These are phyloP conservation scores for Brenthis hecate DNA, from an alignment of 2,888 invertebrate species.

Conservation along the genomic window DNA sequence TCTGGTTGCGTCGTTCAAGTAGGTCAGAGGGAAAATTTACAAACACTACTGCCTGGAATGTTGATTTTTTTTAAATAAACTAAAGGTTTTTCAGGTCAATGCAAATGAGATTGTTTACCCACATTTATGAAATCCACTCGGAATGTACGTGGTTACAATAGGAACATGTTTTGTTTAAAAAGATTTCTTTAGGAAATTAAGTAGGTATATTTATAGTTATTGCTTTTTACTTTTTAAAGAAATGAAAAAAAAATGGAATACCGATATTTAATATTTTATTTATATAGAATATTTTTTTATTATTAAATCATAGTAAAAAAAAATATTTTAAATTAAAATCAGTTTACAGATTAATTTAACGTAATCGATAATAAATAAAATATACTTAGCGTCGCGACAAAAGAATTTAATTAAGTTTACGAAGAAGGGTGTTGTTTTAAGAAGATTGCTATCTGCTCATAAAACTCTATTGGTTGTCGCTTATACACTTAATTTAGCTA, in stretches of 20 bases:
- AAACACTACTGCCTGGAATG: conserved; percentile 72
- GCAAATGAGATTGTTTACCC: conserved; percentile 70
- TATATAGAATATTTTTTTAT: no score
- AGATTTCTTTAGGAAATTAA: neutral
- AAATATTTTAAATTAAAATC: neutral
- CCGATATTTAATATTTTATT: no score
- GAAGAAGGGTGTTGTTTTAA: conserved; percentile 28
- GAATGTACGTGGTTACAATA: conserved; percentile 26
- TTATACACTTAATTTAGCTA: conserved; percentile 19
- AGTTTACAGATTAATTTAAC: conserved; percentile 1
- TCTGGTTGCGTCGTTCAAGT: conserved; percentile 72
- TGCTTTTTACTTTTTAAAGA: neutral
- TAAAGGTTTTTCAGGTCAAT: conserved; percentile 73
- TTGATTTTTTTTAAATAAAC: conserved; percentile 71
- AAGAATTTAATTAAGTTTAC: conserved; percentile 38
- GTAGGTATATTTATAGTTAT: neutral
- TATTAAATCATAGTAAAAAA: no score
- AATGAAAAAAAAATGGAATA: neutral
- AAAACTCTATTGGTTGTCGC: conserved; percentile 26
- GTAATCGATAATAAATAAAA: conserved; percentile 7
- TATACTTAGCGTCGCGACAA: conserved; percentile 34
- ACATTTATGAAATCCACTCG: conserved; percentile 50
- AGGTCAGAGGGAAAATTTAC: conserved; percentile 82
- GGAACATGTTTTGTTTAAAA: conserved; percentile 2
- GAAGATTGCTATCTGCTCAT: conserved; percentile 24